Percentiles rank a stretch among this genome's conserved stretches.
These are phyloP conservation scores for Mayetiola destructor DNA, from an alignment of 2,888 invertebrate genomes.

Conservation along the genomic window DNA sequence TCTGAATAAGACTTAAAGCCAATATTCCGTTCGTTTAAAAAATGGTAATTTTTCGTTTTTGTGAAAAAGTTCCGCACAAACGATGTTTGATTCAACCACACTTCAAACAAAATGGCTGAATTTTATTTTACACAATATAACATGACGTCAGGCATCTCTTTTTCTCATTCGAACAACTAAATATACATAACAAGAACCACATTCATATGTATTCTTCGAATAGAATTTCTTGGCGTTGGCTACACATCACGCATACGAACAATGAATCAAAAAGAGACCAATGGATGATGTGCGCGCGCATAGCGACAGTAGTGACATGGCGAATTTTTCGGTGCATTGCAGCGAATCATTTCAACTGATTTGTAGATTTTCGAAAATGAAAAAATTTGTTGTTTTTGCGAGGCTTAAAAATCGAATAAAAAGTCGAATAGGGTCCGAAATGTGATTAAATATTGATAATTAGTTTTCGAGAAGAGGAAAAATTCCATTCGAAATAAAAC, in stretches of 20 bases:
- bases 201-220: neutral
- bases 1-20: neutral
- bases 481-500: no score
- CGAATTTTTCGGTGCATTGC: no score
- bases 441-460: no score
- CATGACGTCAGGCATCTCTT: slow-evolving; percentile 13
- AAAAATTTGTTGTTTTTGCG: no score
- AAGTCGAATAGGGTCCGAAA: no score
- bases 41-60: neutral
- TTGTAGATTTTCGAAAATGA: no score
- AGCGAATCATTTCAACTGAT: no score
- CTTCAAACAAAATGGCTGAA: slow-evolving; percentile 14
- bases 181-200: neutral
- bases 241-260: neutral
- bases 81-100: slow-evolving; percentile 8
- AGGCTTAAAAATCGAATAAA: no score
- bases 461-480: no score
- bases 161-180: slow-evolving; percentile 2
- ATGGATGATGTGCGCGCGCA: neutral
- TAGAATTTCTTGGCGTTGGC: slow-evolving; percentile 6
- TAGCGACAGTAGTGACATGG: neutral
- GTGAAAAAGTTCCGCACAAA: slow-evolving; percentile 7
- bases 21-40: neutral
- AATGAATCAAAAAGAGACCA: neutral
- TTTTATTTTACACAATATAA: slow-evolving; percentile 13